phyloP scores from a whole-genome alignment of 2,113 vertebrate genomes.

The Carassius auratus region DNA sequence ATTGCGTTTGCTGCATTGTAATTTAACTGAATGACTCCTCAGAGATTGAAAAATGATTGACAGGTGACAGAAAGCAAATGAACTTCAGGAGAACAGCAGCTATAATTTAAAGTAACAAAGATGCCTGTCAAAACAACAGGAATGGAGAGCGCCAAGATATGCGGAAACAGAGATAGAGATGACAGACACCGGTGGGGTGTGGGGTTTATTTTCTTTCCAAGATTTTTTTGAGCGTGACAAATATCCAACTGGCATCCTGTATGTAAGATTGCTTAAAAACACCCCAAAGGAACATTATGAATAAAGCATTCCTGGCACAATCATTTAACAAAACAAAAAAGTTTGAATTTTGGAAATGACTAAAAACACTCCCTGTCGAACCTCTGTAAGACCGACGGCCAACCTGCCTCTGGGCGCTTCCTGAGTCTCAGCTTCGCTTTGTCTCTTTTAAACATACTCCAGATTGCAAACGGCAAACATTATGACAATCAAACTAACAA shows the following conservation, averaged over 20 bases:
- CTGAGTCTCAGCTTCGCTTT: neutral
- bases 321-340: neutral
- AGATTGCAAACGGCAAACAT: neutral
- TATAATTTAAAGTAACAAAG: conserved; percentile 39
- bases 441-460: conserved; percentile 10
- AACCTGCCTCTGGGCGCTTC: neutral
- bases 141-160: neutral
- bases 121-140: conserved; percentile 39
- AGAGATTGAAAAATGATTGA: conserved; percentile 44
- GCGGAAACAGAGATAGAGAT: neutral
- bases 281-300: neutral
- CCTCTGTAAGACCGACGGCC: neutral
- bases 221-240: neutral
- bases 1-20: conserved; percentile 1
- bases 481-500: neutral
- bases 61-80: conserved; percentile 41
- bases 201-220: neutral
- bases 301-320: conserved; percentile 20
- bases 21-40: conserved; percentile 7
- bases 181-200: conserved; percentile 13
- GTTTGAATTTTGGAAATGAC: neutral
- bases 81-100: conserved; percentile 15
- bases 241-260: conserved; percentile 22
- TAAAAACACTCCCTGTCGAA: neutral
- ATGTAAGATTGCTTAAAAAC: neutral